Base-by-base conservation (phyloP, 1,140 invertebrate species). In the Diploscapter pachys region DNA sequence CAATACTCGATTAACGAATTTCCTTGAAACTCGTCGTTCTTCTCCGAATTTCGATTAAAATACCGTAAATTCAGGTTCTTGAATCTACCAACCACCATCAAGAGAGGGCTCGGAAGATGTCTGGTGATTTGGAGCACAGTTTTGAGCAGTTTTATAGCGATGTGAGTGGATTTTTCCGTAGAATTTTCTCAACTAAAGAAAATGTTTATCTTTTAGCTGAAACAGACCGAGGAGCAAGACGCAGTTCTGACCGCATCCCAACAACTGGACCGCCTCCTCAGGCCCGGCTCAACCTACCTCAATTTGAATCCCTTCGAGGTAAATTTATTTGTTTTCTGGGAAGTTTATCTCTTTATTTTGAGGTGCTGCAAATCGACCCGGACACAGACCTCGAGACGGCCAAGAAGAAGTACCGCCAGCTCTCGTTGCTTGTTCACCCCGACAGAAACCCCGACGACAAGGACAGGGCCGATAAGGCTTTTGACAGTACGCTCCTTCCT, bases 371-470 rank as follows among this genome's bases (percentile, higher is more conserved):
- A 88, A 90, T 98, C 78, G 95, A 98, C 82, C 93, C 93, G 53
- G 92, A 94, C 72, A 90, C 91, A 50, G 87, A 91, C 53, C 85
- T 98, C 59, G 93, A 96, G 81, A 93, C 95, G 86, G 91, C 97
- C 50, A 96, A 96, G 86, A 98, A 96, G 85, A 96, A 96, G 88
- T 99, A 98, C 86, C 90, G 93, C 87, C 84, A 92, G 89, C 90
- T 98, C 82, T 98, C 96, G 11, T 94, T 99, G 86, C 89, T 98
- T 78, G 94, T 99, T 2, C 96, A 99, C 91, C 97, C 96, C 63
- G 95, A 98, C 84, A 97, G 97, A 89, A 98, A 98, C 89, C 92
- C 92, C 87, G 93, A 98, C 89, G 94, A 99, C 86, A 87, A 90
- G 56, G 96, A 98, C 67, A 89, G 94, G 87, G 94, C 97, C 8